Base-by-base conservation (phyloP, 2,888 invertebrate species). In the Xestobium rufovillosum region DNA sequence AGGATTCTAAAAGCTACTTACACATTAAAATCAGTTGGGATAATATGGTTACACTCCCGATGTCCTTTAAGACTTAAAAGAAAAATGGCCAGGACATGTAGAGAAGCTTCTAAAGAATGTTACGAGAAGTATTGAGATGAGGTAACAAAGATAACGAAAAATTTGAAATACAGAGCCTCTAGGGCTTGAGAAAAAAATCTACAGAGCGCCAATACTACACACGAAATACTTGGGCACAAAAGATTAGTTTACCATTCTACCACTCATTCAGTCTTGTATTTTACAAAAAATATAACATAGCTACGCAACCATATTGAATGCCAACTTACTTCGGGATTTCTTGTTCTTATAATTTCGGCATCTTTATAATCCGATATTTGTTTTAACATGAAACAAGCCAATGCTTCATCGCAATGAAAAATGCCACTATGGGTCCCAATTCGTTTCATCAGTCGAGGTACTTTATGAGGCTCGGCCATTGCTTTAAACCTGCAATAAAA, bases 351-450 rank as follows among this genome's bases (percentile, higher is more conserved):
- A 39, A 98, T 86, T 47, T 76, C 72, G 0, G 94, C 87, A 65
- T 88, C 73, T 53, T 78, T 73, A 62, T 83, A 95, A 49, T 80
- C 71, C 0, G 90, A 86, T 3, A 96, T 65, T 32, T 75, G 71
- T 57, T 83, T 84, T 11, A 98, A 71, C 83, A 98, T 80, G 57
- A 76, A 90, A 61, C 94, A 94, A 0, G 94, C 97, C n/a, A 97
- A 67, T 0, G 83, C 87, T 65, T 96, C 95, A 59, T 96, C 95
- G 56, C 91, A 92, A 65, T 95, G 94, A 61, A 95, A 95, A 0
- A 74, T 72, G 1, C 94, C 94, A 70, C 79, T 72, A 50, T 84
- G 84, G 1, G 84, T 85, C 4, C 83, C 84, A 41, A 85, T 83
- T 56, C 58, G 69, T 35, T 66, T 56, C 10, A 52, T 36, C 26